A percentile compares a stretch with the other conserved stretches of the same genome.
phyloP scores from a whole-genome alignment of 2,113 vertebrate genomes.

The Sceloporus tristichus region DNA sequence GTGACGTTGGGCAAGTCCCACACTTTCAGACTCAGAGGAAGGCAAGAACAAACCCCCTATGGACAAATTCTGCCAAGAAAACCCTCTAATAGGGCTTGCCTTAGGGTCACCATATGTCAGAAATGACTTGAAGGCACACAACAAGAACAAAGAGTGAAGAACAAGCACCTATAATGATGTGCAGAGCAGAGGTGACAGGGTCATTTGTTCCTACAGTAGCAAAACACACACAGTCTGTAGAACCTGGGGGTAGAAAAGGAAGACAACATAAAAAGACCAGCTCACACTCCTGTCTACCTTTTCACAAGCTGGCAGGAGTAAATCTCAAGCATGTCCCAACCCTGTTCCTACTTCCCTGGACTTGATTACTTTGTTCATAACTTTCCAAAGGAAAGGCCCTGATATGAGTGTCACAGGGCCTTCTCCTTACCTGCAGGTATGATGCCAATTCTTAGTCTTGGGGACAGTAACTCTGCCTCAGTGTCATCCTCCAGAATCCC shows the following conservation, averaged over 20 bases:
- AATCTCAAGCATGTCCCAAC: too few species aligned
- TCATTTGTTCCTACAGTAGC: conserved; percentile 83
- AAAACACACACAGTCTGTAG: conserved; percentile 85
- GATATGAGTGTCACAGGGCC: too few species aligned
- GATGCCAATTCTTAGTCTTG: conserved; percentile 84
- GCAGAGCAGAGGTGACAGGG: conserved; percentile 82
- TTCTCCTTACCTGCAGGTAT: conserved; percentile 80
- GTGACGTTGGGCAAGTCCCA: too few species aligned
- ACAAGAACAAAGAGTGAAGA: too few species aligned
- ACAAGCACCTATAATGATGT: conserved; percentile 82
- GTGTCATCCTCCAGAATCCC: conserved; percentile 78
- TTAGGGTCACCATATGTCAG: too few species aligned
- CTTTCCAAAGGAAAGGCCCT: neutral
- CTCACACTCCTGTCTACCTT: neutral
- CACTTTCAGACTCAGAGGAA: too few species aligned
- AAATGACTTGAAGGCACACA: too few species aligned
- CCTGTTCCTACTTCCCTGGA: neutral
- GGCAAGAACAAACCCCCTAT: too few species aligned
- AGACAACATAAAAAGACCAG: neutral
- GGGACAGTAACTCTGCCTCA: conserved; percentile 73
- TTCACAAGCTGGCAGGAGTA: neutral
- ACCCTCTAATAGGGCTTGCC: too few species aligned
- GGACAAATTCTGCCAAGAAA: too few species aligned
- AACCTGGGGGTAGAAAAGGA: conserved; percentile 67
- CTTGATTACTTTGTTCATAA: neutral